Evolutionary conservation across 2,888 invertebrate species (phyloP).

Genomic region (Ectemnius continuus): DNA sequence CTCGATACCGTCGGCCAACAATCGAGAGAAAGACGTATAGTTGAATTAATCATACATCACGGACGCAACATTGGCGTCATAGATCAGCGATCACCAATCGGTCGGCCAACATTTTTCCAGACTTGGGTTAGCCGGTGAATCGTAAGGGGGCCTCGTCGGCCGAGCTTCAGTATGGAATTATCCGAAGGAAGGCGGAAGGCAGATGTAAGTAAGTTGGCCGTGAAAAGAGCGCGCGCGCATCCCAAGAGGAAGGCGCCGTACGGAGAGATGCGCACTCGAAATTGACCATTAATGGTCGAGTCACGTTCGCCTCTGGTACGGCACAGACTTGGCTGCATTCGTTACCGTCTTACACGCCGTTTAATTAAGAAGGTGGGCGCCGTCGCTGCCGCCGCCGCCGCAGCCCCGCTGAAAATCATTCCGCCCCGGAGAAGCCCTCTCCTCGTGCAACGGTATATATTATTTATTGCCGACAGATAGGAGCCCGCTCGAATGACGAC

Average conservation of each 20-base stretch:
- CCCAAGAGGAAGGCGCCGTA: neutral
- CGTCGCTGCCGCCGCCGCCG: neutral
- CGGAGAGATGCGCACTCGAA: slow-evolving; percentile 4
- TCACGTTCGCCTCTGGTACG: slow-evolving; percentile 17
- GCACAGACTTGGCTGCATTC: slow-evolving; percentile 15
- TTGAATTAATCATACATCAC: slow-evolving; percentile 18
- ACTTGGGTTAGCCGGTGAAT: neutral
- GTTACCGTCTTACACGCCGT: slow-evolving; percentile 27
- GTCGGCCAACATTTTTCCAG: neutral
- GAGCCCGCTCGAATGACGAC: slow-evolving; percentile 5
- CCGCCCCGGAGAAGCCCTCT: neutral
- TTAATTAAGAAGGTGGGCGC: slow-evolving; percentile 36
- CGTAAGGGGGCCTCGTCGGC: neutral
- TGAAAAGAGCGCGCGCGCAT: neutral
- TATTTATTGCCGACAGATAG: slow-evolving; percentile 41
- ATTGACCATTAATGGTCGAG: slow-evolving; percentile 22
- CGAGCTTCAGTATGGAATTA: neutral
- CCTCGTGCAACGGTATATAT: slow-evolving; percentile 30
- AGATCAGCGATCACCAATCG: neutral
- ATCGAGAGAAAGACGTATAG: slow-evolving; percentile 9
- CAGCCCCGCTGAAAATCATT: slow-evolving; percentile 12
- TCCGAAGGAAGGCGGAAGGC: too few species aligned
- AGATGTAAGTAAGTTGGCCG: too few species aligned
- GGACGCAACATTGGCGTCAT: neutral
- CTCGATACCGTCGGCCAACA: slow-evolving; percentile 5